These are phyloP conservation scores for Melanerpes aurifrons DNA, from an alignment of 2,113 vertebrate species.

Conservation along the genomic window DNA sequence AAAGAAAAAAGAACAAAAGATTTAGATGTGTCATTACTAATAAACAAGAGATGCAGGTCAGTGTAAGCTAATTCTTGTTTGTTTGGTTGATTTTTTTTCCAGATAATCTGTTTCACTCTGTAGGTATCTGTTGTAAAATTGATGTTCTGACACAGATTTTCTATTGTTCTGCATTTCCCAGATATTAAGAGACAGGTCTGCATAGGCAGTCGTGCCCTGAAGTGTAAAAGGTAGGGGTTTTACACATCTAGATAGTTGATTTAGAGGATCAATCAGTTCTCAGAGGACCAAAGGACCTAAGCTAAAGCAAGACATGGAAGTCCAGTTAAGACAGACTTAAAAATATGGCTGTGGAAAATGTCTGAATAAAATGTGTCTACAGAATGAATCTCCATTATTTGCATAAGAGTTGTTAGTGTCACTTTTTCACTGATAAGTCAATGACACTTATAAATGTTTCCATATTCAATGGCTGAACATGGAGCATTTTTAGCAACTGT, in stretches of 20 bases:
- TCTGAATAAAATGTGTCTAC: conserved; percentile 8
- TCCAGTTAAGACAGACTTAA: background rate
- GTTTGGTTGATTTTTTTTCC: background rate
- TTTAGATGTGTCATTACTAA: background rate
- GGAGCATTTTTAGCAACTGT: background rate
- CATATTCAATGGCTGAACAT: background rate
- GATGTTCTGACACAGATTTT: background rate
- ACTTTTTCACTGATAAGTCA: background rate
- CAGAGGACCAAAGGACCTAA: background rate
- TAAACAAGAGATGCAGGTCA: background rate
- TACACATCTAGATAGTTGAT: background rate
- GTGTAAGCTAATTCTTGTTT: background rate
- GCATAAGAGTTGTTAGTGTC: background rate
- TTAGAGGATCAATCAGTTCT: background rate
- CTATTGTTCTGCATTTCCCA: background rate
- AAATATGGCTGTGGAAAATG: background rate
- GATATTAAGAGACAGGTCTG: background rate
- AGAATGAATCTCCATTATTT: background rate
- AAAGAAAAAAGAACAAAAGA: background rate
- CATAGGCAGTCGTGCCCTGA: background rate
- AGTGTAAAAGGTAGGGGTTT: background rate
- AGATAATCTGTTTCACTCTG: background rate
- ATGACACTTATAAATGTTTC: background rate
- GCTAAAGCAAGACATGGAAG: background rate
- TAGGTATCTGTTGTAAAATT: background rate